Base-by-base conservation (phyloP, 2,113 vertebrate species). In the Chamaea fasciata region DNA sequence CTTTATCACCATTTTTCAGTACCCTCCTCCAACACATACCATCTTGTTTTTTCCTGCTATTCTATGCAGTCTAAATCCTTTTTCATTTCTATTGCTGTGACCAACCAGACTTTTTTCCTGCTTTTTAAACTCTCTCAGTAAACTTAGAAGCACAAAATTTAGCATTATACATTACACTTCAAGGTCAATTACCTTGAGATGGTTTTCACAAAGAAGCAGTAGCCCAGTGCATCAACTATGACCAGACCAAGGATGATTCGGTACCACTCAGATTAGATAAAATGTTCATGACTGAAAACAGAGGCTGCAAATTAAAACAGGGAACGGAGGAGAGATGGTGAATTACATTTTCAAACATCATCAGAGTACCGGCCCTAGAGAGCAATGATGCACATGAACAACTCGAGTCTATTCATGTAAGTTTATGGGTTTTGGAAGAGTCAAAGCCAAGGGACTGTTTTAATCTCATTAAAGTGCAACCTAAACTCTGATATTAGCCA, bases 401-500 rank as follows among this genome's bases (percentile, higher is more conserved):
- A 47, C 15, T 28, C 0, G 0, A 46, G 24, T 62, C 41, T 26
- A 27, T 24, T 67, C 59, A 69, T 28, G 7, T 15, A 59, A 28
- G 21, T 35, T 86, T 5, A n/a, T 1, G 22, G 28, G 27, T 59
- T 90, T 56, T 64, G 37, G 41, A 92, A 68, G 8, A 49, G 28
- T n/a, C 47, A 46, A 85, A 71, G n/a, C 15, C n/a, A 65, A 87
- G 26, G 4, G 35, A 41, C 8, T 65, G 13, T 28, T 80, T 50
- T 49, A 55, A 59, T 63, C 14, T 55, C 39, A n/a, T 9, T 46
- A 11, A 57, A 70, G 30, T 17, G 23, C 55, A 87, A 42, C n/a
- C 12, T 35, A 21, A 73, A 27, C 16, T 88, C 53, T 55, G 19
- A 3, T 28, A 52, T 24, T 52, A 73, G 8, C 11, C 37, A 31